Evolutionary conservation across 2,888 invertebrate species (phyloP).

Genomic region (Romanomermis culicivorax): DNA sequence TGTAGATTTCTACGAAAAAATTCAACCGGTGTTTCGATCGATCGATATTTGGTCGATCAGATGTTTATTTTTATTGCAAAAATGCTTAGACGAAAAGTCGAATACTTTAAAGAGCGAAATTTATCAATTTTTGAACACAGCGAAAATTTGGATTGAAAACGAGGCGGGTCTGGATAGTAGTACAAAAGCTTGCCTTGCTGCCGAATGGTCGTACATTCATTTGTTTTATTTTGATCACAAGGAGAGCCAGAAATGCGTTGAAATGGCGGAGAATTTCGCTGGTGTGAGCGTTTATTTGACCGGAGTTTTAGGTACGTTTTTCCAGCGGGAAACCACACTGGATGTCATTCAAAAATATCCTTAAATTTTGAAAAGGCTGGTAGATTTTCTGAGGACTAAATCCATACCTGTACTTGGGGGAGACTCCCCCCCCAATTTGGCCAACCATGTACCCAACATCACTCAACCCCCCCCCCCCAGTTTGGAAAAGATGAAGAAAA

Average conservation of each 20-base stretch:
- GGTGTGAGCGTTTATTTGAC: slow-evolving; percentile 47
- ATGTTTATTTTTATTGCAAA: neutral
- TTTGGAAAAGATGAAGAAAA: no score
- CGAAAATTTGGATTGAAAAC: neutral
- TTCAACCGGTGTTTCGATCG: neutral
- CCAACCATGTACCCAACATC: no score
- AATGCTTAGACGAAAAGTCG: neutral
- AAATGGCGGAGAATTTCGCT: slow-evolving; percentile 41
- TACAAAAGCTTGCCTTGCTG: neutral
- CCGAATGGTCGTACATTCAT: neutral
- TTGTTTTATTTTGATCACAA: neutral
- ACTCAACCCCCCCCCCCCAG: no score
- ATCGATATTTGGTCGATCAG: neutral
- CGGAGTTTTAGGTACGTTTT: slow-evolving; percentile 34
- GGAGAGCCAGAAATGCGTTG: slow-evolving; percentile 46
- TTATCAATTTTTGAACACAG: neutral
- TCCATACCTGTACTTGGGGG: no score
- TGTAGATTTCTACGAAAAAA: neutral
- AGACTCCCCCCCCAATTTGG: no score
- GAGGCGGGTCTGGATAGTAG: neutral
- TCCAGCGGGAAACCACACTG: no score
- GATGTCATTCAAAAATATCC: no score
- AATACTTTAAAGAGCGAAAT: neutral
- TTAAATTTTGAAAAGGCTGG: neutral
- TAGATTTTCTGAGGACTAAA: neutral